These are phyloP conservation scores for Hippasteria phrygiana DNA, from an alignment of 53 echinoderm and acorn worm species.

Conservation along the genomic window DNA sequence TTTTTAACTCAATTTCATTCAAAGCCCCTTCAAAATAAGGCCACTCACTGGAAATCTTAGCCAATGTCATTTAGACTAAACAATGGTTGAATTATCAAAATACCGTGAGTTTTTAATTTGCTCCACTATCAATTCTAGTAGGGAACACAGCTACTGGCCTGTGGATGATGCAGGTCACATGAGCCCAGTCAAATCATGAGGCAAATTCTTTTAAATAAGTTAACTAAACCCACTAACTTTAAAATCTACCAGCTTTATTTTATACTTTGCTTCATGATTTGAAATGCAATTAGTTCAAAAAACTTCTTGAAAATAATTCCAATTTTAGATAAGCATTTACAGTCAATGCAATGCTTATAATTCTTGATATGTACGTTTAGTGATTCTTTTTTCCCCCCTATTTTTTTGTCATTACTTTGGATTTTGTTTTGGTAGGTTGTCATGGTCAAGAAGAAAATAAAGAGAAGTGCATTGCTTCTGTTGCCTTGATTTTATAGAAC, in stretches of 20 bases:
- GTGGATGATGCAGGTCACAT: conserved; percentile 27
- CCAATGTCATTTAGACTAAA: no score
- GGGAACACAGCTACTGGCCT: not conserved
- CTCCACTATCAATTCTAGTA: no score
- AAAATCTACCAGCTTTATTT: conserved; percentile 7
- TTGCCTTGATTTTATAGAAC: conserved; percentile 22
- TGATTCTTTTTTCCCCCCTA: not conserved
- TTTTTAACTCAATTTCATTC: not conserved
- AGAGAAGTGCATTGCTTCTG: not conserved
- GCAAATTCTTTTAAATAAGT: not conserved
- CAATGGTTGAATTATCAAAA: no score
- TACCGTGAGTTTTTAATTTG: no score
- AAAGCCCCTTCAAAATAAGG: no score
- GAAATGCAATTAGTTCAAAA: not conserved
- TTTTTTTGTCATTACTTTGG: conserved; percentile 13
- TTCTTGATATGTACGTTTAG: not conserved
- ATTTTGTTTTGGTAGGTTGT: conserved; percentile 55
- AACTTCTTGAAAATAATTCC: not conserved
- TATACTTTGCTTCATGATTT: conserved; percentile 46
- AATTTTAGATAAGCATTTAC: not conserved
- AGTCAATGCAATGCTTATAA: not conserved
- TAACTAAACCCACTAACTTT: not conserved
- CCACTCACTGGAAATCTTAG: no score
- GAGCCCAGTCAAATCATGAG: conserved; percentile 43
- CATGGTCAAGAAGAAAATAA: conserved; percentile 56